Evolutionary conservation across 2,113 vertebrate species (phyloP).

Genomic region (Serinus canaria): DNA sequence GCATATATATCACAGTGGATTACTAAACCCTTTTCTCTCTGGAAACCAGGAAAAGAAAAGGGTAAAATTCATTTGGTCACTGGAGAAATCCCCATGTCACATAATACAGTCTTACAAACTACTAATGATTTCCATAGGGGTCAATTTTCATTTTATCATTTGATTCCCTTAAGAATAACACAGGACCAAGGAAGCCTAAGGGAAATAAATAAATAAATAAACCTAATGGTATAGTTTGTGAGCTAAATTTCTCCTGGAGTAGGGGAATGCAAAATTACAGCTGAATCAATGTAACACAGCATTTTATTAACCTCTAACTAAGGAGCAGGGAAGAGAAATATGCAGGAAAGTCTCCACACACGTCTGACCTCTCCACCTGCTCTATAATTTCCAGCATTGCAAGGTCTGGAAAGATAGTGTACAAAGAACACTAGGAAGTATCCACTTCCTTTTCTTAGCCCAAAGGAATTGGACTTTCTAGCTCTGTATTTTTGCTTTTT

Average conservation of each 20-base stretch:
- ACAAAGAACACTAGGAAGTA: not conserved
- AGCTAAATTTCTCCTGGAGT: not conserved
- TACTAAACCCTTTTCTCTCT: not conserved
- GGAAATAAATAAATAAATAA: slow-evolving; percentile 39
- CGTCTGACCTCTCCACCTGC: not conserved
- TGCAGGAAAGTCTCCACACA: not conserved
- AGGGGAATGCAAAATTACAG: not conserved
- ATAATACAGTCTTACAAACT: not conserved
- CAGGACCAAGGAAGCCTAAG: not conserved
- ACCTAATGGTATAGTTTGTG: not conserved
- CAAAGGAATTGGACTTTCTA: not conserved
- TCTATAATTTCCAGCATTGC: not conserved
- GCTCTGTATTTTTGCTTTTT: not conserved
- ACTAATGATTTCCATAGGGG: not conserved
- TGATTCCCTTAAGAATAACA: not conserved
- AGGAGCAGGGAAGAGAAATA: not conserved
- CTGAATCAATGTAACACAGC: not conserved
- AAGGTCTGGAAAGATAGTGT: not conserved
- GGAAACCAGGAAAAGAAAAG: not conserved
- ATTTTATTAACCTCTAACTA: not conserved
- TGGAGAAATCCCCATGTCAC: not conserved
- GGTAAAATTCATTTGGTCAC: not conserved
- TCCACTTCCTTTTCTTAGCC: not conserved
- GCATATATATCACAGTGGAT: not conserved
- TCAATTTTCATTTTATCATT: slow-evolving; percentile 13